Conservation (phyloP, 2,797 vertebrate genomes). For the Betta splendens region DNA sequence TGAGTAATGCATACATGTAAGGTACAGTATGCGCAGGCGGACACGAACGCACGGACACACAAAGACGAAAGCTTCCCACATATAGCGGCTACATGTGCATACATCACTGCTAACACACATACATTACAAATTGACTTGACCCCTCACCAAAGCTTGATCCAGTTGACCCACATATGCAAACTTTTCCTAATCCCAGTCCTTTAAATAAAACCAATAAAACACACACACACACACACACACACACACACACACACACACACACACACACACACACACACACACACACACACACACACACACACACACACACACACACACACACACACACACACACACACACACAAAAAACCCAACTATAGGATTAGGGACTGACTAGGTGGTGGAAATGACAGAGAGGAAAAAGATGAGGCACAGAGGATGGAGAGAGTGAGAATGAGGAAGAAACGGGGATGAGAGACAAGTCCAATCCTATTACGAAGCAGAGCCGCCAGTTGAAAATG, state of each 20-base stretch:
- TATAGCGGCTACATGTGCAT: constrained; percentile 54
- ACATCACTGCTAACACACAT: constrained; percentile 48
- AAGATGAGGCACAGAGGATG: constrained; percentile 33
- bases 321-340: too few species aligned
- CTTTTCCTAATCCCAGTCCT: constrained; percentile 54
- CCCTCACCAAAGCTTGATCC: constrained; percentile 47
- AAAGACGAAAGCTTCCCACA: constrained; percentile 56
- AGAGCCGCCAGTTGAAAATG: constrained; percentile 72
- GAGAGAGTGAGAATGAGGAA: constrained; percentile 45
- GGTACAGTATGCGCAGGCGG: constrained; percentile 34
- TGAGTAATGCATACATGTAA: constrained; percentile 60
- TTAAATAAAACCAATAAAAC: constrained; percentile 61
- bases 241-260: too few species aligned
- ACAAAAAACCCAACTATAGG: constrained; percentile 41
- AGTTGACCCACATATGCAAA: constrained; percentile 70
- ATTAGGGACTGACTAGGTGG: constrained; percentile 56
- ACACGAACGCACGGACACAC: constrained; percentile 3
- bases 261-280: too few species aligned
- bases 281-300: too few species aligned
- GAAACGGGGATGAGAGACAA: constrained; percentile 35
- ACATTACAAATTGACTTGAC: constrained; percentile 43
- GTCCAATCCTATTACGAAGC: constrained; percentile 72
- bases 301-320: too few species aligned
- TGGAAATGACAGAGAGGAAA: constrained; percentile 43
- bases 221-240: too few species aligned